Percentiles rank a stretch among this genome's conserved stretches.
phyloP scores from a whole-genome alignment of 35 echinoderm and acorn worm species.

The Diadema setosum region DNA sequence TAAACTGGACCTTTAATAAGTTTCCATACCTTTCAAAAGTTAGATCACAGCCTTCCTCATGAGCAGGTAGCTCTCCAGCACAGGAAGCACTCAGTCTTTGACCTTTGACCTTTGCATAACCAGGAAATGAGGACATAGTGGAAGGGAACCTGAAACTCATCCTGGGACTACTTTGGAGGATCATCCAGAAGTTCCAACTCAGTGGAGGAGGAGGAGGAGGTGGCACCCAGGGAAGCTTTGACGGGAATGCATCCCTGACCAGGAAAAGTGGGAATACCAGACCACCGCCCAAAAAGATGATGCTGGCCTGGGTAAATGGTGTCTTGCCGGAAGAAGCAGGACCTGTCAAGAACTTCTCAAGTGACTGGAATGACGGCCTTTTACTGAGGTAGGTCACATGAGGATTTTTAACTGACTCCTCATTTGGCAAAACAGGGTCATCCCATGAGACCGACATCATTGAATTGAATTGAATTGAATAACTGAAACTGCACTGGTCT shows the following conservation, averaged over 20 bases:
- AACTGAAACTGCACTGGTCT: too few species aligned
- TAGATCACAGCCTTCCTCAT: too few species aligned
- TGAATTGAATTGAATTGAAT: too few species aligned
- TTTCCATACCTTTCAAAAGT: too few species aligned
- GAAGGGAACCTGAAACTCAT: conserved; percentile 88
- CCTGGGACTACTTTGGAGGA: conserved; percentile 73
- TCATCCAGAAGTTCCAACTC: conserved; percentile 85
- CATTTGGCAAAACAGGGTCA: too few species aligned
- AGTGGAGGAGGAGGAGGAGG: background rate
- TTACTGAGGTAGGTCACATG: conserved; percentile 74
- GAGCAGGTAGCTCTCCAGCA: too few species aligned
- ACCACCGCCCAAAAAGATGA: conserved; percentile 91
- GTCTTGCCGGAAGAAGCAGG: conserved; percentile 45
- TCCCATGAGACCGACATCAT: too few species aligned
- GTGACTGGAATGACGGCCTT: conserved; percentile 95
- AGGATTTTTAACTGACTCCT: too few species aligned
- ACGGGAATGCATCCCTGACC: background rate
- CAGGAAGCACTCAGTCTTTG: too few species aligned
- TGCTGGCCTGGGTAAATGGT: conserved; percentile 82
- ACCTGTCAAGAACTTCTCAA: conserved; percentile 70
- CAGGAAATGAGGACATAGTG: conserved; percentile 88
- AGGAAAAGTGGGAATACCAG: background rate
- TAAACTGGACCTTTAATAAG: too few species aligned
- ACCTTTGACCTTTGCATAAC: too few species aligned
- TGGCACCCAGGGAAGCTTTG: background rate